These are phyloP conservation scores for Euura saliciscinereae DNA, from an alignment of 1,140 invertebrate species.

Conservation along the genomic window DNA sequence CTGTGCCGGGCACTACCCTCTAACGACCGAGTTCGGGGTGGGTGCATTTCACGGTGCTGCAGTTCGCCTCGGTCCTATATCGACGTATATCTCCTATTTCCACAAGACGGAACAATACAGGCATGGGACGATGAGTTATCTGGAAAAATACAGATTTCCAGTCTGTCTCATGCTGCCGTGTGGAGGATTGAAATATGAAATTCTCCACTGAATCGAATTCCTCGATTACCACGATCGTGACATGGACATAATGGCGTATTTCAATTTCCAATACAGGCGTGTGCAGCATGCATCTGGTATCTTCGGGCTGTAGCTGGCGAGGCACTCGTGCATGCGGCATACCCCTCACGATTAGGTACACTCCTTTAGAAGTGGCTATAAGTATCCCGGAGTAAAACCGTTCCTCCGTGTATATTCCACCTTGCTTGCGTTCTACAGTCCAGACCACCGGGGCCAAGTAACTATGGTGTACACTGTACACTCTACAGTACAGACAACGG, in stretches of 20 bases:
- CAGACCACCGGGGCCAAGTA: neutral
- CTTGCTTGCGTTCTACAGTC: neutral
- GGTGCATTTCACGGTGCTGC: neutral
- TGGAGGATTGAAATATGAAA: too few species aligned
- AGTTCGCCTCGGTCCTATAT: neutral
- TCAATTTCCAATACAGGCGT: too few species aligned
- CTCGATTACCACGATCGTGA: too few species aligned
- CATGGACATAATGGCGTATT: too few species aligned
- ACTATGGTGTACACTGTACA: neutral
- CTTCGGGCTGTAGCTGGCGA: neutral
- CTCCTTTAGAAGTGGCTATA: neutral
- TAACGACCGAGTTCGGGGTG: neutral
- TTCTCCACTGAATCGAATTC: too few species aligned
- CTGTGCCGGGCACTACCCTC: neutral
- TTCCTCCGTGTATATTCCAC: too few species aligned
- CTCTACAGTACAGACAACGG: conserved; percentile 5
- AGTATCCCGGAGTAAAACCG: neutral
- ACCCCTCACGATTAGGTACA: neutral
- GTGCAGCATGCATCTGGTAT: neutral
- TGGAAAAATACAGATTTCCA: too few species aligned
- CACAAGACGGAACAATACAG: too few species aligned
- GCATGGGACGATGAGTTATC: too few species aligned
- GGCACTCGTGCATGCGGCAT: neutral
- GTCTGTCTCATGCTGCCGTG: too few species aligned
- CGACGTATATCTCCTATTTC: neutral